These are phyloP conservation scores for Drosophila hydei DNA, from an alignment of 1,140 invertebrate species.

Conservation along the genomic window DNA sequence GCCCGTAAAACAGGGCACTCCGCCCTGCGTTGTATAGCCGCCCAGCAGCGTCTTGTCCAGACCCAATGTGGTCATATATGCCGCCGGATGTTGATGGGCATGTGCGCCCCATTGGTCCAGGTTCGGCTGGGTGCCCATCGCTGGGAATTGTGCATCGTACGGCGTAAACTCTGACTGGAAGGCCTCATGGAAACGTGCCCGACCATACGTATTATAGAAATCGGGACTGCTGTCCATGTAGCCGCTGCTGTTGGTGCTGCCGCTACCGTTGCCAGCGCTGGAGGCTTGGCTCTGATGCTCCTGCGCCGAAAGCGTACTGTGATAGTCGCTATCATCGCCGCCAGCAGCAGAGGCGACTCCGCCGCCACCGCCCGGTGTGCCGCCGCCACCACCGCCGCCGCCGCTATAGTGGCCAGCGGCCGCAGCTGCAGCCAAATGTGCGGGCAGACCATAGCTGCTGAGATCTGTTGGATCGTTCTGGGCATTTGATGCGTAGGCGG, in stretches of 20 bases:
- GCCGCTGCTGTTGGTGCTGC: slow-evolving; percentile 65
- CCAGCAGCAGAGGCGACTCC: slow-evolving; percentile 27
- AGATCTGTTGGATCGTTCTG: slow-evolving; percentile 82
- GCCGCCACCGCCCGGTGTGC: slow-evolving; percentile 52
- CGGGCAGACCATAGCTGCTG: slow-evolving; percentile 72
- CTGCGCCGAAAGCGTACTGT: slow-evolving; percentile 79
- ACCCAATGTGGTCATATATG: slow-evolving; percentile 76
- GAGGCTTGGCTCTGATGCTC: slow-evolving; percentile 89
- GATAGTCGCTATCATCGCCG: slow-evolving; percentile 78
- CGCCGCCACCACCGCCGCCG: slow-evolving; percentile 33
- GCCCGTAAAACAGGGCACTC: slow-evolving; percentile 85
- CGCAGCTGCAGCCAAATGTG: slow-evolving; percentile 63
- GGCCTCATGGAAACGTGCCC: slow-evolving; percentile 65
- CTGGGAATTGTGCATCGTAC: slow-evolving; percentile 91
- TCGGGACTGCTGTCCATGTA: slow-evolving; percentile 89
- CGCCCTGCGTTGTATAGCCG: slow-evolving; percentile 77
- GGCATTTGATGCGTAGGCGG: slow-evolving; percentile 53
- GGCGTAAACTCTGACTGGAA: slow-evolving; percentile 83
- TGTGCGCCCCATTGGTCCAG: slow-evolving; percentile 86
- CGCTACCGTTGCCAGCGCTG: slow-evolving; percentile 72
- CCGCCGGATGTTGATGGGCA: slow-evolving; percentile 82
- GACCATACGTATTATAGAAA: slow-evolving; percentile 86
- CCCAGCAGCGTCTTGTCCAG: slow-evolving; percentile 80
- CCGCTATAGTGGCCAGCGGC: slow-evolving; percentile 54
- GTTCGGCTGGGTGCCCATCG: slow-evolving; percentile 89